Evolutionary conservation across 2,113 vertebrate genomes (phyloP), one percentile per base, ranked within the genome.

Genomic region (Ophthalmotilapia sp.): DNA sequence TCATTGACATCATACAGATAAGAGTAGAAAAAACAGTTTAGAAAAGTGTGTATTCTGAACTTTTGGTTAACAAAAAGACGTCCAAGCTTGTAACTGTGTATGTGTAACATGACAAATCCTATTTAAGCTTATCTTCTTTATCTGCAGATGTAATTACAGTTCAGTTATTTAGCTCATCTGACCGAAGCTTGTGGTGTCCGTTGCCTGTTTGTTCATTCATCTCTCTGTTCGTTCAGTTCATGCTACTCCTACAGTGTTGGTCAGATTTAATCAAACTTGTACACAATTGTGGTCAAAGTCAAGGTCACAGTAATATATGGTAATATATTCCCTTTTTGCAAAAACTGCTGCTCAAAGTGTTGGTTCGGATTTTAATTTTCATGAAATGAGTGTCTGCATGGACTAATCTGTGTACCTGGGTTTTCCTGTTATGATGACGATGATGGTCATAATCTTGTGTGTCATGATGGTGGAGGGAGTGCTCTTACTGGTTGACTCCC

Each of bases 21-120:
- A 26, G 21, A 45, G 38, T 15, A 45, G 38, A 45, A 68, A 68
- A 45, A 23, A 23, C 38, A 1, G n/a, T 70, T 70, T 42, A 23
- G 65, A 42, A 40, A 70, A 9, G 14, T 60, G n/a, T 45, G 7
- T 42, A 6, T 9, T 10, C 65, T 73, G 21, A 70, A 23, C 2
- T 42, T 68, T 13, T 68, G 58, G 58, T 36, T 36, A 62, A 62
- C 58, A 62, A 36, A 33, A 3, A 62, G 31, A 62, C 2, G 2
- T 68, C 36, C 62, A 14, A 21, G 0, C 7, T 0, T 9, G 0
- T 70, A 23, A 9, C 36, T 23, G n/a, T 70, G 36, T 23, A 70
- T 2, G 36, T 23, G 7, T 21, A 68, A 68, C 36, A 9, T 70
- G 36, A 42, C 5, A 23, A 40, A 15, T 23, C 36, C 65, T 0